A percentile compares a stretch with the other conserved stretches of the same genome.
Evolutionary conservation across 2,888 invertebrate genomes (phyloP).

Genomic region (Ophraella communa): DNA sequence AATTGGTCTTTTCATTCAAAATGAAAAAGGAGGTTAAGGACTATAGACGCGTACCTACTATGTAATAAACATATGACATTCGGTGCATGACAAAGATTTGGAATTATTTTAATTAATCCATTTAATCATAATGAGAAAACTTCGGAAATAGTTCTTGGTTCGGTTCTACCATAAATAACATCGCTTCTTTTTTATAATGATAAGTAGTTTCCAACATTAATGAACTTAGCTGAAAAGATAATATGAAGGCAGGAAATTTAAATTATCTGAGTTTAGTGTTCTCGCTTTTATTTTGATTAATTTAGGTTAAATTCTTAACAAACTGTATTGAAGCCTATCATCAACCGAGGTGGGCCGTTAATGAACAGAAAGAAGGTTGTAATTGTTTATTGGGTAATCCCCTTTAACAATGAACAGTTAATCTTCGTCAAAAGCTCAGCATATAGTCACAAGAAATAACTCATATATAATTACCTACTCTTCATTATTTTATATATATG

Average conservation of each 20-base stretch:
- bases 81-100: too few relatives aligned
- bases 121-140: background rate
- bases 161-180: too few relatives aligned
- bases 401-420: background rate
- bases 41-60: too few relatives aligned
- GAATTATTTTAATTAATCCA: background rate
- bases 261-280: background rate
- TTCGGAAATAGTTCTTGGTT: background rate
- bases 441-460: background rate
- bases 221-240: background rate
- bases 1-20: too few relatives aligned
- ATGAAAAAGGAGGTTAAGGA: too few relatives aligned
- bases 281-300: background rate
- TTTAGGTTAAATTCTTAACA: background rate
- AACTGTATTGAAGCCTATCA: background rate
- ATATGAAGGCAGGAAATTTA: background rate
- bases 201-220: background rate
- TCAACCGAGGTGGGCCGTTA: background rate
- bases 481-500: too few relatives aligned
- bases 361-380: background rate
- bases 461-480: background rate
- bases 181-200: background rate
- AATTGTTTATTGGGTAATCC: background rate
- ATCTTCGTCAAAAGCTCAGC: background rate
- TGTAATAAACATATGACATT: too few relatives aligned